Conservation (phyloP, 1,140 invertebrate species). For the Hydropsyche tenuis region DNA sequence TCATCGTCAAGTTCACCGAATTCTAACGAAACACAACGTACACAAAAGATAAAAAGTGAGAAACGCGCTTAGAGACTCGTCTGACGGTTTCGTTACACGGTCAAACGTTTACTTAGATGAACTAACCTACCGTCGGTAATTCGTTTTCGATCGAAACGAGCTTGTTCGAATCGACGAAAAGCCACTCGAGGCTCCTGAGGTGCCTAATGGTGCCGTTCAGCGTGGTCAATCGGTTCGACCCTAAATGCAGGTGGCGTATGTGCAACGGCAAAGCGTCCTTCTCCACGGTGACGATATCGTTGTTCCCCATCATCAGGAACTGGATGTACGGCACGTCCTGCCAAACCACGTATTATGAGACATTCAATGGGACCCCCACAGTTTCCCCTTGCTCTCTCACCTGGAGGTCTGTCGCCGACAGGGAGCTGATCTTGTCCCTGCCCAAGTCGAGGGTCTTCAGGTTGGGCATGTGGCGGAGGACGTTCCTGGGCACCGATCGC, state of each 20-base stretch:
- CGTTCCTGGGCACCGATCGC: conserved; percentile 71
- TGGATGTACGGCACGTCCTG: conserved; percentile 73
- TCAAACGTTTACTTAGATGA: conserved; percentile 2
- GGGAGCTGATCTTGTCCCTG: conserved; percentile 70
- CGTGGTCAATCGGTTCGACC: conserved; percentile 71
- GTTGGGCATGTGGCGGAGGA: conserved; percentile 73
- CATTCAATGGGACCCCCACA: too few relatives aligned
- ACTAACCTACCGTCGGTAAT: conserved; percentile 66
- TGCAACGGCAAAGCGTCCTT: conserved; percentile 69
- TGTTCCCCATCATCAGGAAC: conserved; percentile 73
- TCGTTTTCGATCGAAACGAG: conserved; percentile 76
- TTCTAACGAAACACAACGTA: conserved; percentile 52
- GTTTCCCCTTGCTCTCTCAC: too few relatives aligned
- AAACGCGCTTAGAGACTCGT: background rate
- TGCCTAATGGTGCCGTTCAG: conserved; percentile 77
- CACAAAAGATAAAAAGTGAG: background rate
- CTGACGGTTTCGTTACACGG: too few relatives aligned
- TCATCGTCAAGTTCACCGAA: conserved; percentile 68
- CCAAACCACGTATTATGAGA: conserved; percentile 50
- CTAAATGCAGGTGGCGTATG: conserved; percentile 73
- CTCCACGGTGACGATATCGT: conserved; percentile 73
- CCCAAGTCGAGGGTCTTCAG: conserved; percentile 76
- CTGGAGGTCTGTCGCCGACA: conserved; percentile 69
- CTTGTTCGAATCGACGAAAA: conserved; percentile 78
- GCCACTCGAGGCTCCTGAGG: conserved; percentile 74